phyloP scores from a whole-genome alignment of 2,888 invertebrate genomes.

The Scaptomyza tumidula region DNA sequence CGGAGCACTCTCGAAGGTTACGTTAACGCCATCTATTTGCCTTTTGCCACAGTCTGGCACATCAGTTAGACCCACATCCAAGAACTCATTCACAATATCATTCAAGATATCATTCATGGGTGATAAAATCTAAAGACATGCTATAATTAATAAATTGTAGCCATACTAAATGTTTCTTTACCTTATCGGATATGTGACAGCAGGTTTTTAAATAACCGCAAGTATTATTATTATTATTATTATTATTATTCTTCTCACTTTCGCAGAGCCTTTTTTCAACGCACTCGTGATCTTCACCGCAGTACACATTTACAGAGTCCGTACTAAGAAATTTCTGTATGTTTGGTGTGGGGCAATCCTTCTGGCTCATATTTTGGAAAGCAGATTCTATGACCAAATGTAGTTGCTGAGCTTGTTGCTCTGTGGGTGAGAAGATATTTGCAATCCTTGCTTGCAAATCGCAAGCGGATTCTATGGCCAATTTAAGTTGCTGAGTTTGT shows the following conservation, averaged over 20 bases:
- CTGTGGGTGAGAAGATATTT: no score
- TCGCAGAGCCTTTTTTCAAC: slow-evolving; percentile 4
- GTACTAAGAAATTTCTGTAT: no score
- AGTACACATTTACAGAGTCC: no score
- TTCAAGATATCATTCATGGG: no score
- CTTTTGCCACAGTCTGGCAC: background rate
- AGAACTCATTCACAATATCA: no score
- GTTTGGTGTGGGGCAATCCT: background rate
- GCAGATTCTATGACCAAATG: background rate
- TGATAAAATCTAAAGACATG: background rate
- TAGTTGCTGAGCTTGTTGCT: background rate
- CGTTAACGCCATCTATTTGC: background rate
- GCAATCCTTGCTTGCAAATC: no score
- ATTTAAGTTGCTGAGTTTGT: no score
- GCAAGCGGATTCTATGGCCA: no score
- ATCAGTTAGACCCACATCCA: no score
- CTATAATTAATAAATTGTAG: background rate
- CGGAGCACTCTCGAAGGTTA: accelerated
- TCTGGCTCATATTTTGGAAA: background rate
- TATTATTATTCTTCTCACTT: background rate
- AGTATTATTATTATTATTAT: background rate
- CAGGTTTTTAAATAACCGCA: slow-evolving; percentile 12
- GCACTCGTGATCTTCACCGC: background rate
- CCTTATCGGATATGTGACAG: slow-evolving; percentile 13
- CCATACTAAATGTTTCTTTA: background rate